These are phyloP conservation scores for Macrotus californicus DNA, from an alignment of 2,113 vertebrate genomes.

Conservation along the genomic window DNA sequence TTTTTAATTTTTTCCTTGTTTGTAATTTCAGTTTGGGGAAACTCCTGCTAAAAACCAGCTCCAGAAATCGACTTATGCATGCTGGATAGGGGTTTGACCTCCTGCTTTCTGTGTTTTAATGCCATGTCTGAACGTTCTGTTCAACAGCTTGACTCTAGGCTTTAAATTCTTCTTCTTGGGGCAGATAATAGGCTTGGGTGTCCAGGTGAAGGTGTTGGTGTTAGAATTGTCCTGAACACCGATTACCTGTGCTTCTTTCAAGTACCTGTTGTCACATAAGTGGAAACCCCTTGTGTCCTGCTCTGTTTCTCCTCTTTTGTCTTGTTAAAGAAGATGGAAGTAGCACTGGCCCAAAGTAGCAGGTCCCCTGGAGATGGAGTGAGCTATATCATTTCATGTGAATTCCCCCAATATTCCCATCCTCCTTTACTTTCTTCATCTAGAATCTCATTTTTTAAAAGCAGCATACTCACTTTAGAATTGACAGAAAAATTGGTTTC, in stretches of 20 bases:
- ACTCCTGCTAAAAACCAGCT: background rate
- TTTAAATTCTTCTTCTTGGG: accelerated
- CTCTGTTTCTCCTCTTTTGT: background rate
- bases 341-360: accelerated
- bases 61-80: no score
- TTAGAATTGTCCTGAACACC: background rate
- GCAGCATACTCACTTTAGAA: no score
- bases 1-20: background rate
- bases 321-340: background rate
- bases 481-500: background rate
- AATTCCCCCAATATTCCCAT: background rate
- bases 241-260: background rate
- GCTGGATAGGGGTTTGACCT: background rate
- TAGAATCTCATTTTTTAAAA: background rate
- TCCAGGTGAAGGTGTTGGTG: background rate
- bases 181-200: background rate
- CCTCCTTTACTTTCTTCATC: background rate
- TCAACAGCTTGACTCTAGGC: background rate
- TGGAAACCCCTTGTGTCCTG: accelerated
- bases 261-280: accelerated
- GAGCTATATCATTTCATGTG: background rate
- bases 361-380: background rate
- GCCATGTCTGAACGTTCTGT: background rate
- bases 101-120: background rate
- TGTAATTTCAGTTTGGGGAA: no score